Base-by-base conservation (phyloP, 2,888 invertebrate genomes). In the Listrodromus nycthemerus region DNA sequence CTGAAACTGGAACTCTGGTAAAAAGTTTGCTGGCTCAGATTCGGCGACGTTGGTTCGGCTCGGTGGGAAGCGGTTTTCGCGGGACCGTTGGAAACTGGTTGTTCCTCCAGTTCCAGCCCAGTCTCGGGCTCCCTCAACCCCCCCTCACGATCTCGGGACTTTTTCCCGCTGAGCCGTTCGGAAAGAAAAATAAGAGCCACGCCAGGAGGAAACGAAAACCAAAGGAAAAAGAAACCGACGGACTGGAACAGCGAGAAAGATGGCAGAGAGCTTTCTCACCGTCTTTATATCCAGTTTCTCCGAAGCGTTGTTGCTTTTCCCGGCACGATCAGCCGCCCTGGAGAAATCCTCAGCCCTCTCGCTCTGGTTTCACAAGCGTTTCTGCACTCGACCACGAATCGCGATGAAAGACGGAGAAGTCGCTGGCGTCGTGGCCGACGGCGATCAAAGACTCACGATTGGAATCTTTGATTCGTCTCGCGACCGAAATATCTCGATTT, bases 41-140 rank as follows among this genome's bases (percentile, higher is more conserved):
- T 80, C 67, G 73, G 76, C 21, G 30, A 30, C 48, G 48, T 16
- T 24, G 8, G n/a, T 19, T 6, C 4, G 67, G 48, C n/a, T 13
- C 13, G 50, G 30, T 52, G 2, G 52, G 24, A 55, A 48, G 41
- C 41, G 55, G 13, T 67, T 75, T 75, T 16, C 50, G 37, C 66
- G 63, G 67, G 71, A 73, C 79, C 55, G 65, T 24, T 30, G 58
- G 67, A 82, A 78, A 82, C 19, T n/a, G 65, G 78, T 71, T 84
- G 82, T 81, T 77, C 69, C 79, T 65, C 77, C 83, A 79, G 81
- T 83, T 81, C 81, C 65, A 58, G 80, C 82, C 61, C 58, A 16
- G 33, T 70, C 55, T 77, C 58, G n/a, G n/a, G 71, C 50, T 61
- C 10, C 24, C 24, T 24, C 55, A 24, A 55, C 10, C 21, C 21